Evolutionary conservation across 2,797 vertebrate genomes (phyloP).

Genomic region (Merluccius polli): DNA sequence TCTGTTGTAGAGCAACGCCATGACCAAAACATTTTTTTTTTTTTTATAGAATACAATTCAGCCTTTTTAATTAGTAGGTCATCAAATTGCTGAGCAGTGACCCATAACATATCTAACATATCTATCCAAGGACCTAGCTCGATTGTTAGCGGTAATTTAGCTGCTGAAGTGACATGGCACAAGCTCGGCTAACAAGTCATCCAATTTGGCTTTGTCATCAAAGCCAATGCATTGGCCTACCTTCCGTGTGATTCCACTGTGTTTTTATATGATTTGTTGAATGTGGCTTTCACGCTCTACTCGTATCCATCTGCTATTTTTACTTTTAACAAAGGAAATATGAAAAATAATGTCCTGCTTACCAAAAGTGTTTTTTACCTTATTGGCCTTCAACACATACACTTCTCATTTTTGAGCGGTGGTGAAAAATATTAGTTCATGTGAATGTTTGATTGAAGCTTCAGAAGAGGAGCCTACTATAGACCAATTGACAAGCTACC

Average conservation of each 20-base stretch:
- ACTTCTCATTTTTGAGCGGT: not conserved
- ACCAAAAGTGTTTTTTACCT: not conserved
- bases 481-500: not conserved
- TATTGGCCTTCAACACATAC: too few relatives aligned
- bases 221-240: slow-evolving; percentile 20
- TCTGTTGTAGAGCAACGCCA: not conserved
- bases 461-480: not conserved
- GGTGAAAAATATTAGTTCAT: not conserved
- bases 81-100: not conserved
- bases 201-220: slow-evolving; percentile 25
- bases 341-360: not conserved
- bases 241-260: not conserved
- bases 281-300: not conserved
- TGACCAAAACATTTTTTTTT: not conserved
- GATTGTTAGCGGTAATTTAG: slow-evolving; percentile 30
- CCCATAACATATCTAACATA: not conserved
- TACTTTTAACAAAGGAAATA: slow-evolving; percentile 6
- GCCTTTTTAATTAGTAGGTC: not conserved
- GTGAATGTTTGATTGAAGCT: too few relatives aligned
- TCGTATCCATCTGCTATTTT: slow-evolving; percentile 16
- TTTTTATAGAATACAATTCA: not conserved
- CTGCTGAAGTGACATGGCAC: slow-evolving; percentile 26
- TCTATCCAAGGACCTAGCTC: slow-evolving; percentile 15
- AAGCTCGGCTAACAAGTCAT: slow-evolving; percentile 36
- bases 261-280: not conserved